Evolutionary conservation across 2,797 vertebrate species (phyloP).

Genomic region (Schizopygopsis pylzovi): DNA sequence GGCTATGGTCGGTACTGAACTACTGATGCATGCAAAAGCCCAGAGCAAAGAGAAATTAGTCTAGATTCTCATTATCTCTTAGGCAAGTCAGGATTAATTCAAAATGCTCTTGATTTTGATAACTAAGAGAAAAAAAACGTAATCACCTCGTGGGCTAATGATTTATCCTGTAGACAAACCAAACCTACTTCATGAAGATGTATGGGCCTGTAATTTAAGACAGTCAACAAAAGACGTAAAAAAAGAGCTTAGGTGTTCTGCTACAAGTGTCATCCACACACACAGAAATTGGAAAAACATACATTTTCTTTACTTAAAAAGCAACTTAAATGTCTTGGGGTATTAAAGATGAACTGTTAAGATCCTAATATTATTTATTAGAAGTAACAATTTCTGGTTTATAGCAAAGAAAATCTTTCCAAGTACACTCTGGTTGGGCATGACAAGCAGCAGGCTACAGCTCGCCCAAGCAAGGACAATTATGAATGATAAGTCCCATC

Average conservation of each 20-base stretch:
- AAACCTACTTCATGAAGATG: not conserved
- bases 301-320: not conserved
- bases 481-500: constrained; percentile 51
- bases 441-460: not conserved
- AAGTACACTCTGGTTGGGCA: too few species aligned
- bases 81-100: not conserved
- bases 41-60: constrained; percentile 12
- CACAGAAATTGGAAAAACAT: not conserved
- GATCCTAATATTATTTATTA: not conserved
- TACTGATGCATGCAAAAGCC: not conserved
- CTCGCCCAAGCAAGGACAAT: constrained; percentile 35
- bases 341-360: not conserved
- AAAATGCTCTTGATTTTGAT: not conserved
- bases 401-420: not conserved
- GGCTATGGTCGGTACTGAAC: not conserved
- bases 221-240: not conserved
- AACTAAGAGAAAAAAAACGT: not conserved
- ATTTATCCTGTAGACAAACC: constrained; percentile 17
- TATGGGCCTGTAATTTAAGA: constrained; percentile 18
- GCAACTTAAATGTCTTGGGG: not conserved
- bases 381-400: not conserved
- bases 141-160: constrained; percentile 31
- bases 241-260: not conserved
- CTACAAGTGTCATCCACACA: not conserved
- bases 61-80: constrained; percentile 4